Conservation (phyloP, 2,113 vertebrate genomes). For the Origma solitaria region DNA sequence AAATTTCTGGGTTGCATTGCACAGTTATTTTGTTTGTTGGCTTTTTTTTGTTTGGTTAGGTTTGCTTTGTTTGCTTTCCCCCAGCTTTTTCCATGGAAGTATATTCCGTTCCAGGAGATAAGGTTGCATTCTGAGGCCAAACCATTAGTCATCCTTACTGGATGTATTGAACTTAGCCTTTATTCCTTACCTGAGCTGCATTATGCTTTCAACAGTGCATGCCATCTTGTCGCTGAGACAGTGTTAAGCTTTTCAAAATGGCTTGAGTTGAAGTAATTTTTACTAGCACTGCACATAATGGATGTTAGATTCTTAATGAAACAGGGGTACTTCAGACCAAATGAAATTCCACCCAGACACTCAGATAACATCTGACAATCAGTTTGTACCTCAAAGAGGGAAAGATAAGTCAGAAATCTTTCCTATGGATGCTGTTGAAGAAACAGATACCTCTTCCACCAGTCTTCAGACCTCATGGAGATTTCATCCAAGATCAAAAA, state of each 20-base stretch:
- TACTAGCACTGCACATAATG: conserved; percentile 35
- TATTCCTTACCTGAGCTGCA: not conserved
- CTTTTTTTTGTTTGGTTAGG: not conserved
- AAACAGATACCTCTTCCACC: not conserved
- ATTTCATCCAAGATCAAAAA: not conserved
- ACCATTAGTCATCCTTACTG: not conserved
- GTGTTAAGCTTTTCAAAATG: conserved; percentile 37
- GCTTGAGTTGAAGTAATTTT: conserved; percentile 40
- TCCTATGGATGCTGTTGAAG: not conserved
- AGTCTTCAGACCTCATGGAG: not conserved
- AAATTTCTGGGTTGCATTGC: not conserved
- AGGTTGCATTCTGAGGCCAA: not conserved
- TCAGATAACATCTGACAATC: conserved; percentile 5
- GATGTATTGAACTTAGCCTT: conserved; percentile 7
- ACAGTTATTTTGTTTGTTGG: not conserved
- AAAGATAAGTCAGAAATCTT: not conserved
- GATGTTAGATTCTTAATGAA: conserved; percentile 56
- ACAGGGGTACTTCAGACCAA: not conserved
- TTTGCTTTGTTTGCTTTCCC: not conserved
- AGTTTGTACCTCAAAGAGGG: not conserved
- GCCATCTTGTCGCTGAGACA: conserved; percentile 28
- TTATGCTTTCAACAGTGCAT: conserved; percentile 27
- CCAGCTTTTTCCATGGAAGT: not conserved
- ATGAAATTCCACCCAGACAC: conserved; percentile 6
- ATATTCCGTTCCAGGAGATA: not conserved